Base-by-base conservation (phyloP, 1,140 invertebrate genomes). In the Muscidifurax raptorellus region DNA sequence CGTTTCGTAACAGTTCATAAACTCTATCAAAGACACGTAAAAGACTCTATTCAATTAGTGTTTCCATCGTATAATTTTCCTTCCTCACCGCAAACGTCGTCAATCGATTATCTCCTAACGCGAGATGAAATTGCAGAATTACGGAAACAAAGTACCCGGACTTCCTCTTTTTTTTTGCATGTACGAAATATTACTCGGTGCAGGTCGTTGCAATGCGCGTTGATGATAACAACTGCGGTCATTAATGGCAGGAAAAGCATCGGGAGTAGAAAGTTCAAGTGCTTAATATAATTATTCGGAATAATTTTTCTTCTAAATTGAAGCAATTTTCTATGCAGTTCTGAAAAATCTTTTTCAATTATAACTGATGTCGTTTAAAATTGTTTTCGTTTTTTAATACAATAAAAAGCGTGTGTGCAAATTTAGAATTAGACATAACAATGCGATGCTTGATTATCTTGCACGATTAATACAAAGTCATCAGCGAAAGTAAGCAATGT, bases 271-370 rank as follows among this genome's bases (percentile, higher is more conserved):
- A 75, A 75, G 71, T 82, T 69, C 32, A 77, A 67, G 3, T 22
- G 40, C 30, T 77, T 76, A 67, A 77, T 67, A 66, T 83, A 47
- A 83, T 83, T 83, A 47, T 77, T 77, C 10, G 36, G 10, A 4
- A 28, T 12, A 74, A 40, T 59, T 71, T 80, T 52, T 67, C 66
- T 40, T 78, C 15, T 40, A 44, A 64, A 66, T 79, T 79, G 47
- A n/a, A 27, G 13, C 10, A 77, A 28, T 77, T 52, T 52, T 18
- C n/a, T n/a, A 36, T 44, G 15, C 59, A 12, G 59, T 15, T 64
- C 2, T n/a, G 1, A 15, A 13, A 30, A 76, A 27, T 27, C 40
- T n/a, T 72, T 36, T 22, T 75, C 72, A n/a, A 75, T 36, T 72
- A n/a, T n/a, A n/a, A 27, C 25, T 25, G 9, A 27, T 69, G 30